Conservation (phyloP, 2,113 vertebrate genomes). For the Epinephelus lanceolatus region DNA sequence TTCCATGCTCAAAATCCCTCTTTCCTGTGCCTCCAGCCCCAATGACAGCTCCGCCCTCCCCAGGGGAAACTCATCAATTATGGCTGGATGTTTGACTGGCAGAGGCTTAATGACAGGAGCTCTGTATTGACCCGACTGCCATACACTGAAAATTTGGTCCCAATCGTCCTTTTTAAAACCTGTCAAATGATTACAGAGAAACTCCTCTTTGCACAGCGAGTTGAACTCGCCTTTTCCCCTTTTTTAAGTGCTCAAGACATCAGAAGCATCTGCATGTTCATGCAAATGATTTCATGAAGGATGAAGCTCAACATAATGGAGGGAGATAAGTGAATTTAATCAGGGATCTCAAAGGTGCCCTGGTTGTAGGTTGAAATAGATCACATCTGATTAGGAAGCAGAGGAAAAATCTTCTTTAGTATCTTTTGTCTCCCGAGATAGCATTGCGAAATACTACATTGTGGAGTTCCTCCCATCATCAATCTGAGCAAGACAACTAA, state of each 20-base stretch:
- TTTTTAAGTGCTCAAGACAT: conserved; percentile 21
- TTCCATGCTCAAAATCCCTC: conserved; percentile 59
- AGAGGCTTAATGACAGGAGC: conserved; percentile 84
- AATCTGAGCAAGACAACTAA: conserved; percentile 65
- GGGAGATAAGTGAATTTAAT: conserved; percentile 65
- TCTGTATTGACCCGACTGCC: conserved; percentile 82
- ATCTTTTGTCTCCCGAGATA: conserved; percentile 65
- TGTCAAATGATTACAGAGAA: conserved; percentile 69
- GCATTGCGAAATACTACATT: conserved; percentile 48
- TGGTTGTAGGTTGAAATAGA: conserved; percentile 58
- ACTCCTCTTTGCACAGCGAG: conserved; percentile 32
- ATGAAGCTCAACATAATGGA: conserved; percentile 54
- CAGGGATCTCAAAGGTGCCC: conserved; percentile 58
- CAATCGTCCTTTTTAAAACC: conserved; percentile 74
- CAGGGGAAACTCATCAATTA: conserved; percentile 85
- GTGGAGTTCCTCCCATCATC: conserved; percentile 66
- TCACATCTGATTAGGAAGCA: conserved; percentile 63
- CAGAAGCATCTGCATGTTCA: conserved; percentile 32
- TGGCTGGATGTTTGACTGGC: conserved; percentile 84
- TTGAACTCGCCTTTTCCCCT: conserved; percentile 23
- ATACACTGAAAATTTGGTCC: conserved; percentile 77
- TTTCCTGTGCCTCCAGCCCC: conserved; percentile 55
- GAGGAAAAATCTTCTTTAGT: conserved; percentile 46
- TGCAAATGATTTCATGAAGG: conserved; percentile 53
- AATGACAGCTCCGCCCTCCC: conserved; percentile 73